Base-by-base conservation (phyloP, 2,888 invertebrate species). In the Heliconius erato region DNA sequence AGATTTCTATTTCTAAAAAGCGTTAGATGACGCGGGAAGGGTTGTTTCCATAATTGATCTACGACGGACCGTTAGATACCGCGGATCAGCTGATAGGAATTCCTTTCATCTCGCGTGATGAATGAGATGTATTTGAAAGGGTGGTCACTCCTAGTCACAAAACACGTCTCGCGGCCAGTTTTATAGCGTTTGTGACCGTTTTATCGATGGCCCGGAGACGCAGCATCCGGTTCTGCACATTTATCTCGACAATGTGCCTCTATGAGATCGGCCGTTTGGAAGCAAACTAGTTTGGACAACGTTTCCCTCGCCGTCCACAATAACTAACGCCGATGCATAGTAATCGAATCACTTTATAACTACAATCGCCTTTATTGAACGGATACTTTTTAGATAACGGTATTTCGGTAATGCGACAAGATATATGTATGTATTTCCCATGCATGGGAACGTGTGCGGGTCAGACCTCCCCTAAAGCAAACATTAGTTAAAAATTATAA, bases 221-320 rank as follows among this genome's bases (percentile, higher is more conserved):
- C 95, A 95, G 95, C 96, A 94, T 95, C 96, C 95, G 95, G 95
- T 95, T 95, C 91, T 95, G 91, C 90, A 94, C 93, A 92, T 91
- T 92, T 91, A 93, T 93, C 93, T 92, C 91, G 88, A 94, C 95
- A 94, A 94, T 94, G 92, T 89, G 90, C 87, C 89, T 93, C 92
- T 92, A 91, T 90, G 91, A 88, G 92, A 91, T 89, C 90, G 92
- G 89, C 92, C 93, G 93, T 94, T 94, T 91, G 92, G 90, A 87
- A 89, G 87, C 89, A 94, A 96, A 95, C 95, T 94, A 94, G 95
- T 96, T 95, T 94, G 89, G 91, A 89, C 87, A 89, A 91, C 90
- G 91, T 91, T 90, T 93, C 93, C 92, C 93, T 91, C 89, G 89
- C 79, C 67, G 84, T 85, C 87, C 87, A 90, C 89, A 89, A 89